Conservation (phyloP, 2,113 vertebrate genomes). For the Hystrix cristata region DNA sequence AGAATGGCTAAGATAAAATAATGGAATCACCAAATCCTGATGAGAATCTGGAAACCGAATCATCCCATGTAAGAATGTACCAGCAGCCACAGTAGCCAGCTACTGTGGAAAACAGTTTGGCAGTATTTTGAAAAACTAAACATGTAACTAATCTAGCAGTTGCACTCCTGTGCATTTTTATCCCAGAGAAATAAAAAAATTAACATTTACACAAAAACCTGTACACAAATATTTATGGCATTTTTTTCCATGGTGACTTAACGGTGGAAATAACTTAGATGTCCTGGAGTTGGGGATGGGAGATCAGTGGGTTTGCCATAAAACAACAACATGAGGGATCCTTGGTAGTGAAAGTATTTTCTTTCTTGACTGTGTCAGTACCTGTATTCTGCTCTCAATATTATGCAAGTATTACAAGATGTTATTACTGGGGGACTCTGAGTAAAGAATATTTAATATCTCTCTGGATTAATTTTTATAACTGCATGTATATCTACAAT, state of each 20-base stretch:
- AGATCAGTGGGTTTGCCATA: neutral
- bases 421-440: neutral
- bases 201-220: neutral
- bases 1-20: constrained; percentile 12
- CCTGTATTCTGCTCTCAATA: neutral
- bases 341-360: neutral
- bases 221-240: constrained; percentile 30
- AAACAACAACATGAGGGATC: neutral
- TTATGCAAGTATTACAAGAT: neutral
- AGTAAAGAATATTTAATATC: neutral
- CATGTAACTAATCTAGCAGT: neutral
- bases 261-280: constrained; percentile 17
- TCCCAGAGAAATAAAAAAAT: constrained; percentile 35
- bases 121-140: neutral
- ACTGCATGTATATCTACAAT: neutral
- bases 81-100: neutral
- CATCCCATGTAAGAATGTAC: neutral
- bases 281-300: neutral
- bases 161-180: constrained; percentile 18
- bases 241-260: constrained; percentile 3
- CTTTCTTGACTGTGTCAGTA: neutral
- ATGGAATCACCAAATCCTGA: neutral
- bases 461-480: neutral
- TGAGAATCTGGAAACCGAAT: neutral
- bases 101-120: constrained; percentile 10